These are phyloP conservation scores for Shargacucullia verbasci DNA, from an alignment of 2,888 invertebrate species.

Conservation along the genomic window DNA sequence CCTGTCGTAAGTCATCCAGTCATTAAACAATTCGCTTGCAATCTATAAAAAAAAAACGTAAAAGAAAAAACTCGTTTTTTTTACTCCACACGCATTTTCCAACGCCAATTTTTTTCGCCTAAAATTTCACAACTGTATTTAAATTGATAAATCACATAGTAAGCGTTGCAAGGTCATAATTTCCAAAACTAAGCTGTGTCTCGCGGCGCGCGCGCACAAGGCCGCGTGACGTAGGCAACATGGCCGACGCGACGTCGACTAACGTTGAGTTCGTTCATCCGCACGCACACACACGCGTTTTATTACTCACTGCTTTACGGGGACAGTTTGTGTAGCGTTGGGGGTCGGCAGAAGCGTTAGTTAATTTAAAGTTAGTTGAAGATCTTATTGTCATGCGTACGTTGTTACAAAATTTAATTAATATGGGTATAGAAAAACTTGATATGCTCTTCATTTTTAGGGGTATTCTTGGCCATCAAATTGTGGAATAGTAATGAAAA, in stretches of 20 bases:
- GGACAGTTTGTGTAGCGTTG: constrained; percentile 29
- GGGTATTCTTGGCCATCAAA: too few species aligned
- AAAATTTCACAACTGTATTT: constrained; percentile 46
- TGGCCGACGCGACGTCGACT: constrained; percentile 45
- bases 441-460: too few species aligned
- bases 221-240: constrained; percentile 56
- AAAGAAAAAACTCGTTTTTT: not conserved
- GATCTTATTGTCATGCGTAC: constrained; percentile 22
- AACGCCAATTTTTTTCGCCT: constrained; percentile 15
- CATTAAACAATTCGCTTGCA: not conserved
- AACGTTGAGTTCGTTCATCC: constrained; percentile 56
- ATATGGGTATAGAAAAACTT: not conserved
- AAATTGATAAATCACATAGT: constrained; percentile 54
- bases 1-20: not conserved
- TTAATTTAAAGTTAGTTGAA: constrained; percentile 5
- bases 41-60: not conserved
- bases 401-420: not conserved
- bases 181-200: constrained; percentile 46
- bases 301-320: constrained; percentile 39
- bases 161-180: constrained; percentile 49
- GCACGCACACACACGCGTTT: constrained; percentile 40
- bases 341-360: constrained; percentile 25
- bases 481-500: too few species aligned
- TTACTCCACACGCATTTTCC: constrained; percentile 2
- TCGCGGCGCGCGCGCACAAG: constrained; percentile 50